phyloP scores from a whole-genome alignment of 2,797 vertebrate species.

The Microhierax caerulescens region DNA sequence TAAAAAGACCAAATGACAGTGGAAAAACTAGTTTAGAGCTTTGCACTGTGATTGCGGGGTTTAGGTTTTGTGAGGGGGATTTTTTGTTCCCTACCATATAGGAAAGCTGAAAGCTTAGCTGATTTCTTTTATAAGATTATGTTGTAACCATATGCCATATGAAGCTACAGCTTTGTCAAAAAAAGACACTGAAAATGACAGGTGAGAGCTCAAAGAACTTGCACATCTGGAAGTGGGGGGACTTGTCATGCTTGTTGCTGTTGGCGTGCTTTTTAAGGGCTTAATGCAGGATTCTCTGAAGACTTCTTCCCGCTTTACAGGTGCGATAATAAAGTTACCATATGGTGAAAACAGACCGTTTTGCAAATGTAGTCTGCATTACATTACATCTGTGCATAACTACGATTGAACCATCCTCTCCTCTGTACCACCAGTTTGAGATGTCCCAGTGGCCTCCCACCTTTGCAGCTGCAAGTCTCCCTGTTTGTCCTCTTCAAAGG shows the following conservation, averaged over 20 bases:
- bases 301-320: neutral
- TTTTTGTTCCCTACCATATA: neutral
- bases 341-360: neutral
- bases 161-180: neutral
- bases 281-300: neutral
- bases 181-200: neutral
- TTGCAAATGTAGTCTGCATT: neutral
- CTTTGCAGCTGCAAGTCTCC: neutral
- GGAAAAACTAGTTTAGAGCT: neutral
- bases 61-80: neutral
- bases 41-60: neutral
- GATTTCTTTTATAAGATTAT: neutral
- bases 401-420: neutral
- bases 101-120: neutral
- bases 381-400: neutral
- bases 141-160: neutral
- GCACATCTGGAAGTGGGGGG: neutral
- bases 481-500: neutral
- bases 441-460: neutral
- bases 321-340: accelerated
- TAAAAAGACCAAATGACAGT: neutral
- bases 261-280: neutral
- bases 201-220: neutral
- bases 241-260: neutral
- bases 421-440: neutral